These are phyloP conservation scores for Galago senegalensis DNA, from an alignment of 2,797 vertebrate species.

Conservation along the genomic window DNA sequence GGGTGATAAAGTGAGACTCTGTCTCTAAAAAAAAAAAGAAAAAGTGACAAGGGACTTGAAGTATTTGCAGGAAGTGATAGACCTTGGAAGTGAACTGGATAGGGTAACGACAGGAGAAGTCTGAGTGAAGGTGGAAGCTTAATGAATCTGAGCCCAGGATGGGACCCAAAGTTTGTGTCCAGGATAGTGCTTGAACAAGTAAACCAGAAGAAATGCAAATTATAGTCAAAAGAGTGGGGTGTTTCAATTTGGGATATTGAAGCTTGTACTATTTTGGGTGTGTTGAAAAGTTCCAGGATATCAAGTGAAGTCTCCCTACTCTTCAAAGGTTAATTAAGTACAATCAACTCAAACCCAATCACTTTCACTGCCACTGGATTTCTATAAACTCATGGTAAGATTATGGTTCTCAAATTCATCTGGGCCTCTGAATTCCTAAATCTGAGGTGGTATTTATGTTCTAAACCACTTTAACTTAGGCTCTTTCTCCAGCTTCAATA, in stretches of 20 bases:
- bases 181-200: not conserved
- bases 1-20: no score
- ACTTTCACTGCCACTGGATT: not conserved
- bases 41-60: not conserved
- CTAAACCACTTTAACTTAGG: not conserved
- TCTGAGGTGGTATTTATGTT: slow-evolving; percentile 3
- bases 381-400: not conserved
- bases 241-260: not conserved
- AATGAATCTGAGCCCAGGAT: not conserved
- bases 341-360: not conserved
- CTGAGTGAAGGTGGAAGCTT: not conserved
- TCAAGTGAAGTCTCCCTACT: not conserved
- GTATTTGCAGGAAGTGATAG: not conserved
- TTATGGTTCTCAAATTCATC: not conserved
- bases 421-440: not conserved
- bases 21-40: not conserved
- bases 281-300: not conserved
- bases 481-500: not conserved
- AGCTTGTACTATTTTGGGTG: not conserved
- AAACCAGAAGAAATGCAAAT: not conserved
- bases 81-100: not conserved
- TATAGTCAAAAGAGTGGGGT: not conserved
- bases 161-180: not conserved
- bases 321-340: not conserved
- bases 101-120: not conserved